These are phyloP conservation scores for Formica aserva DNA, from an alignment of 2,888 invertebrate species.

Conservation along the genomic window DNA sequence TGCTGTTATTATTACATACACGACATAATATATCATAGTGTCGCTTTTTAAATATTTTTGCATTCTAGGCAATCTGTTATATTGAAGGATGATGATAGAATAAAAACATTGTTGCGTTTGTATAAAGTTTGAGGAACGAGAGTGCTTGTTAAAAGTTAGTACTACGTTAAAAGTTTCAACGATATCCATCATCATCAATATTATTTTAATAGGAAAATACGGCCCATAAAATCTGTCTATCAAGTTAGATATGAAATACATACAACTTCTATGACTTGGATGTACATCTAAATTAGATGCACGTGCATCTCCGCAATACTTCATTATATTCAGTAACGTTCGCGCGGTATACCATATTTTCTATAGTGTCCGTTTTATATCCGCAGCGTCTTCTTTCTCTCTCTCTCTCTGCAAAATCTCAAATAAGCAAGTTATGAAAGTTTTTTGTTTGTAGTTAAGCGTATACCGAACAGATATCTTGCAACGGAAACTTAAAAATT, in stretches of 20 bases:
- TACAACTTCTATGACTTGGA: not conserved
- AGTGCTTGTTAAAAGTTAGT: constrained; percentile 53
- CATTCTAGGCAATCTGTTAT: not conserved
- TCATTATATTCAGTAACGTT: constrained; percentile 18
- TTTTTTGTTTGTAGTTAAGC: constrained; percentile 44
- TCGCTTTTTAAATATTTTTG: not conserved
- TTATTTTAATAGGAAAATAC: constrained; percentile 43
- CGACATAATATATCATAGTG: not conserved
- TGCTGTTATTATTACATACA: not conserved
- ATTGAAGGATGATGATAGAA: constrained; percentile 42
- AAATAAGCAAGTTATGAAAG: constrained; percentile 43
- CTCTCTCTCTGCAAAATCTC: constrained; percentile 6
- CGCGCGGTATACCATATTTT: constrained; percentile 16
- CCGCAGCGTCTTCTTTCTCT: not conserved
- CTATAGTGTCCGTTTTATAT: constrained; percentile 11
- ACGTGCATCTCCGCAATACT: constrained; percentile 2
- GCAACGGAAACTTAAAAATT: constrained; percentile 28
- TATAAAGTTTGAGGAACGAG: constrained; percentile 35
- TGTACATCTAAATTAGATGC: constrained; percentile 33
- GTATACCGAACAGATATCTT: constrained; percentile 21
- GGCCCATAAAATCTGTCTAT: constrained; percentile 45
- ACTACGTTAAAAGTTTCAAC: constrained; percentile 44
- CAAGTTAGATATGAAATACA: constrained; percentile 6
- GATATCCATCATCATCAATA: constrained; percentile 52
- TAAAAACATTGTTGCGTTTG: constrained; percentile 22